Evolutionary conservation across 2,888 invertebrate genomes (phyloP), one percentile per base, ranked within the genome.

Genomic region (Synanthedon andrenaeformis): DNA sequence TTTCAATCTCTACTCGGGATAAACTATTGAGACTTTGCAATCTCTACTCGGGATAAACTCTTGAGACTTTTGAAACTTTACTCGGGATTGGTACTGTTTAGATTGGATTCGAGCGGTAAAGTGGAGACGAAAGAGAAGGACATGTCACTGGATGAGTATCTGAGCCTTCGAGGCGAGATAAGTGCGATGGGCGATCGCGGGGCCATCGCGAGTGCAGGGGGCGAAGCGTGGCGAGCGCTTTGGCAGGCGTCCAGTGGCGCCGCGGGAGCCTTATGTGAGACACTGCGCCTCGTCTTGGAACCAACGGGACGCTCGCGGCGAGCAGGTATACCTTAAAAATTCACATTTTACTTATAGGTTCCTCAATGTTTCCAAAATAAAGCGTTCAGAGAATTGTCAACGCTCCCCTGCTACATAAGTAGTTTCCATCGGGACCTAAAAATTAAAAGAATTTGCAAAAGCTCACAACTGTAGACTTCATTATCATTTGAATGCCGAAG

Each of bases 291-390:
- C 0, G 95, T 99, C 50, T 81, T 99, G 45, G 99, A 99, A 75
- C 99, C 99, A 0, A 97, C 98, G 0, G 94, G 96, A 65, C 94
- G 97, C 0, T 94, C 97, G 0, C 91, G 97, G 59, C 88, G 97
- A 41, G 95, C 88, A 14, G 88, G 88, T 88, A 35, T 61, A 69
- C 62, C 14, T 13, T 45, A 11, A 1, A 8, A 28, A 28, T 28
- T 23, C 3, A n/a, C 23, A 5, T 23, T 23, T 23, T 3, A 23
- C 23, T 23, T 23, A 23, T 3, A 23, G 17, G 17, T 17, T 17
- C 17, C 17, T 17, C 17, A 17, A 17, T 17, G 17, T 17, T 17
- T 17, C 17, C 17, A 17, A 17, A 17, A 17, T 17, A 17, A 17
- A 17, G 17, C 17, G 2, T 17, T 17, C 17, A 17, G 17, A 17